A percentile compares a stretch with the other conserved stretches of the same genome.
These are phyloP conservation scores for Lasioglossum leucozonium DNA, from an alignment of 2,888 invertebrate species.

Conservation along the genomic window DNA sequence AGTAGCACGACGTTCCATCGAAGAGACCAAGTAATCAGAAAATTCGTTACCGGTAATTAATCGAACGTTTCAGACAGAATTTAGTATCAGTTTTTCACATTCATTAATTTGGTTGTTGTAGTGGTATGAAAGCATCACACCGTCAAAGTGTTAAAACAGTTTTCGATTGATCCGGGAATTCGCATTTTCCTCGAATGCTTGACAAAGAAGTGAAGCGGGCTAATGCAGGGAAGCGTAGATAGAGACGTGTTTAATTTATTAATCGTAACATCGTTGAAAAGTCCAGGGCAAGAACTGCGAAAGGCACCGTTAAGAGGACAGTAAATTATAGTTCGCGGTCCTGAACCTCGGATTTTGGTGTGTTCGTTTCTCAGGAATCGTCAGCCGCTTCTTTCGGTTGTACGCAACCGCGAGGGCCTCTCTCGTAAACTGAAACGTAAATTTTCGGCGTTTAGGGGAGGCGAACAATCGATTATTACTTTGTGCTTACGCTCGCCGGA, in stretches of 20 bases:
- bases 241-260: slow-evolving; percentile 48
- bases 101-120: neutral
- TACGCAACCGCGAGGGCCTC: slow-evolving; percentile 28
- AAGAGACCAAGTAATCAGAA: neutral
- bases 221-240: neutral
- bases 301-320: slow-evolving; percentile 51
- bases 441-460: slow-evolving; percentile 73
- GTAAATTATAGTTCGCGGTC: slow-evolving; percentile 61
- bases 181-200: neutral
- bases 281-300: slow-evolving; percentile 19
- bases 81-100: no score
- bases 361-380: slow-evolving; percentile 26
- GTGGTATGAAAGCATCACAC: no score
- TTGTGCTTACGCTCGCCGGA: slow-evolving; percentile 61
- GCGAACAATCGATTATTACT: slow-evolving; percentile 76
- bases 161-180: neutral
- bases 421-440: slow-evolving; percentile 75
- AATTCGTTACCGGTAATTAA: neutral
- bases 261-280: slow-evolving; percentile 38
- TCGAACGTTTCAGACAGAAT: neutral
- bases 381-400: slow-evolving; percentile 10
- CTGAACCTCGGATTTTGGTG: slow-evolving; percentile 60
- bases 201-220: neutral
- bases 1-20: accelerated
- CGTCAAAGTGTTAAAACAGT: no score